Conservation (phyloP, 2,888 invertebrate genomes). For the Polyommatus icarus region DNA sequence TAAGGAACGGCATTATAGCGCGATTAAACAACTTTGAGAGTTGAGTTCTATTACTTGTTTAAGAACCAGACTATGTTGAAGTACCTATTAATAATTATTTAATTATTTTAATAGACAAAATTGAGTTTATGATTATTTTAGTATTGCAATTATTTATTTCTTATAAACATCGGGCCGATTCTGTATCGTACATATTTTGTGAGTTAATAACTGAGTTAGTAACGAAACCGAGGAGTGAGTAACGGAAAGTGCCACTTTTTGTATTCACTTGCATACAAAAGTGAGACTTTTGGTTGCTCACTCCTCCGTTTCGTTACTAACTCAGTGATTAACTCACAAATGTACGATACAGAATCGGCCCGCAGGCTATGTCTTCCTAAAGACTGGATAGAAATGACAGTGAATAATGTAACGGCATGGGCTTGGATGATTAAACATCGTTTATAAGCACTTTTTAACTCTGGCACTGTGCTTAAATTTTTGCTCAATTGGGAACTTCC, state of each 20-base stretch:
- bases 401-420: conserved; percentile 36
- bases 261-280: no score
- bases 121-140: conserved; percentile 29
- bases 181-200: no score
- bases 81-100: not conserved
- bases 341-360: no score
- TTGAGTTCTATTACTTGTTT: not conserved
- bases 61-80: not conserved
- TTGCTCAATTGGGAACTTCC: conserved; percentile 73
- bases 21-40: not conserved
- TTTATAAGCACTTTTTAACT: conserved; percentile 38
- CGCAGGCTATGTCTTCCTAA: conserved; percentile 42
- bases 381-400: conserved; percentile 38
- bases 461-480: conserved; percentile 44
- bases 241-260: no score
- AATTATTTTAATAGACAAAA: not conserved
- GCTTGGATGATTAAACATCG: conserved; percentile 33
- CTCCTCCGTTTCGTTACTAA: no score
- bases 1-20: not conserved
- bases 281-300: no score
- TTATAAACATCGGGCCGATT: conserved; percentile 35
- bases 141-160: conserved; percentile 32
- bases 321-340: no score
- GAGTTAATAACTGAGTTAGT: no score
- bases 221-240: no score